A percentile compares a stretch with the other conserved stretches of the same genome.
These are phyloP conservation scores for Xiphorhynchus erythropygius DNA, from an alignment of 2,797 vertebrate genomes.

Conservation along the genomic window DNA sequence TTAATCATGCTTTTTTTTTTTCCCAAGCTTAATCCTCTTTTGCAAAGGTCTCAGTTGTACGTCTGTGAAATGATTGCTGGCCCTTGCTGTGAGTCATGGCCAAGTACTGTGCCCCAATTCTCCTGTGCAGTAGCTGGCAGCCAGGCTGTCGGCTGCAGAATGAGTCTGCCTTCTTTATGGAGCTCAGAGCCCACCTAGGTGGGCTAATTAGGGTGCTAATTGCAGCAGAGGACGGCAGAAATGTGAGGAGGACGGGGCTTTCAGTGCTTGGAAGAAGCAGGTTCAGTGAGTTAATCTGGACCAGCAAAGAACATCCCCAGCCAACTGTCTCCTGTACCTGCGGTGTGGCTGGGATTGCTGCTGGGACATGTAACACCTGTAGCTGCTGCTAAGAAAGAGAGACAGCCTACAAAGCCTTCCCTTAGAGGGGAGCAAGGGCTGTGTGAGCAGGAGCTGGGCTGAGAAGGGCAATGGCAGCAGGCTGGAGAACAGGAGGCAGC, in stretches of 20 bases:
- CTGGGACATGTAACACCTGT: not conserved
- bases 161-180: not conserved
- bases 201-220: not conserved
- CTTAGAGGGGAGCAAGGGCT: not conserved
- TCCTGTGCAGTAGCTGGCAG: not conserved
- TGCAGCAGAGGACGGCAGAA: not conserved
- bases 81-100: not conserved
- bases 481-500: not conserved
- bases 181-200: not conserved
- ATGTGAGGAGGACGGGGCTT: not conserved
- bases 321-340: rapidly evolving
- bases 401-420: not conserved
- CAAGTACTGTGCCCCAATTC: not conserved
- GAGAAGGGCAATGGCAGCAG: not conserved
- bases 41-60: not conserved
- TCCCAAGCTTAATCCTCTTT: not conserved
- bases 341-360: not conserved
- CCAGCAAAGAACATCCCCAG: not conserved
- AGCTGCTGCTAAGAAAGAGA: not conserved
- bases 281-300: not conserved
- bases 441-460: not conserved
- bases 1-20: not conserved
- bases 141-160: not conserved
- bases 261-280: not conserved
- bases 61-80: not conserved